Conservation (phyloP, 1,140 invertebrate species). For the Megathymus violae region DNA sequence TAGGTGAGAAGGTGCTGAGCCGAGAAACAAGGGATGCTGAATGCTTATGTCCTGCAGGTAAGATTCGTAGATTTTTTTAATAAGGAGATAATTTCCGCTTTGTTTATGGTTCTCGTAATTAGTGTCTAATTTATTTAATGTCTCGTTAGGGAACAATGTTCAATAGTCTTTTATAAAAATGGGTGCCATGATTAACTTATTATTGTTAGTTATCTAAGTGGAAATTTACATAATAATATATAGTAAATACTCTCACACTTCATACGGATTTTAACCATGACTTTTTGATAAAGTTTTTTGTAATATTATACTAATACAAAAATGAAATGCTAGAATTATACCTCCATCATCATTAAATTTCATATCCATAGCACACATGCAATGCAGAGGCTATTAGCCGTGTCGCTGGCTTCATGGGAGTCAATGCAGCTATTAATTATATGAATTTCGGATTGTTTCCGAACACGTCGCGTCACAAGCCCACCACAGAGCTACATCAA, state of each 20-base stretch:
- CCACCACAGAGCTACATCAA: constrained; percentile 53
- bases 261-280: too few species aligned
- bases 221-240: too few species aligned
- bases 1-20: constrained; percentile 43
- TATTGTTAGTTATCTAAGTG: too few species aligned
- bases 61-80: constrained; percentile 38
- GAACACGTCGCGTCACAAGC: constrained; percentile 46
- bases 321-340: neutral
- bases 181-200: too few species aligned
- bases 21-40: constrained; percentile 65
- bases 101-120: too few species aligned
- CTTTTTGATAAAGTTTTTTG: too few species aligned
- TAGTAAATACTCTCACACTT: too few species aligned
- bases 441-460: constrained; percentile 52
- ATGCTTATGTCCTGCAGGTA: constrained; percentile 75
- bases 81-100: too few species aligned
- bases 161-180: too few species aligned
- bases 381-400: neutral
- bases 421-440: constrained; percentile 47
- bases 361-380: constrained; percentile 1
- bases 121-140: too few species aligned
- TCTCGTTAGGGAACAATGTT: too few species aligned
- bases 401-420: constrained; percentile 34
- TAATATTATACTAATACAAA: too few species aligned
- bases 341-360: constrained; percentile 14